phyloP scores from a whole-genome alignment of 2,797 vertebrate species.

The Myotis pilosus region DNA sequence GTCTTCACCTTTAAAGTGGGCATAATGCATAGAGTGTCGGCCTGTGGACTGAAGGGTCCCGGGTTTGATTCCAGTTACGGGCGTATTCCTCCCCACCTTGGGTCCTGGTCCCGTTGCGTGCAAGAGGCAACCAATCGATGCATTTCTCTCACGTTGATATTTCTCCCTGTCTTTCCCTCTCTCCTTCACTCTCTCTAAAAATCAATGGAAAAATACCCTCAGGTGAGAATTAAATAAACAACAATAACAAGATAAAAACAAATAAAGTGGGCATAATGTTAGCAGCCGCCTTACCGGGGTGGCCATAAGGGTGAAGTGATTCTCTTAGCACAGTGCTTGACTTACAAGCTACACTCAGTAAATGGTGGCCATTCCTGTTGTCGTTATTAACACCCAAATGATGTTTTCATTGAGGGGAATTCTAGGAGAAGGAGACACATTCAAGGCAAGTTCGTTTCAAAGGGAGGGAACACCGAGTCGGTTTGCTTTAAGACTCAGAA shows the following conservation, averaged over 20 bases:
- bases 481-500: slow-evolving; percentile 20
- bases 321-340: neutral
- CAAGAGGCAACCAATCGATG: too few relatives aligned
- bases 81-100: too few relatives aligned
- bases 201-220: too few relatives aligned
- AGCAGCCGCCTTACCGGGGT: neutral
- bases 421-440: neutral
- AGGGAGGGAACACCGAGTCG: neutral
- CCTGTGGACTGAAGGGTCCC: too few relatives aligned
- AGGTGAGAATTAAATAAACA: too few relatives aligned
- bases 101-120: too few relatives aligned
- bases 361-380: neutral
- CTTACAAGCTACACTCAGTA: neutral
- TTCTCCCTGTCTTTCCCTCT: too few relatives aligned
- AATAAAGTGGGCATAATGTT: neutral
- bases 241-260: too few relatives aligned
- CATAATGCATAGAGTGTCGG: neutral
- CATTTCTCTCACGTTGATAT: too few relatives aligned
- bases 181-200: too few relatives aligned
- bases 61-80: too few relatives aligned
- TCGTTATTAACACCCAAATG: neutral
- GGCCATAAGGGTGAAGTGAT: neutral
- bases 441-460: neutral
- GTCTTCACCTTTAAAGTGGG: neutral
- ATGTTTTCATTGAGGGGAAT: neutral